Percentiles rank a stretch among this genome's conserved stretches.
Conservation (phyloP, 35 echinoderm and acorn worm genomes). For the Patiria miniata region DNA sequence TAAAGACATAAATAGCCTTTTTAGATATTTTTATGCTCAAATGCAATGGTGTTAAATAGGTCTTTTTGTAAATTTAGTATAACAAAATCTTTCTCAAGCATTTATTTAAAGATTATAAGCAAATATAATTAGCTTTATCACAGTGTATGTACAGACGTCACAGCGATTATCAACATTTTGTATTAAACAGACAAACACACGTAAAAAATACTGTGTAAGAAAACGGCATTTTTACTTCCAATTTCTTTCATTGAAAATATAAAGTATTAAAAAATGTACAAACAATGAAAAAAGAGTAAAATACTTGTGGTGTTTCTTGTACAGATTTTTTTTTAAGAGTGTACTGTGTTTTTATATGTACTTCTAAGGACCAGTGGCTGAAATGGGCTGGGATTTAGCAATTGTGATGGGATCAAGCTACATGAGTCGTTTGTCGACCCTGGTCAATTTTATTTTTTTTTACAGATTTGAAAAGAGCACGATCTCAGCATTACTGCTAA, state of each 20-base stretch:
- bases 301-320: too few species aligned
- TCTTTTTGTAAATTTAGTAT: neutral
- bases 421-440: too few species aligned
- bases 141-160: neutral
- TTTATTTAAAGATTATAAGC: conserved; percentile 21
- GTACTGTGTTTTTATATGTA: too few species aligned
- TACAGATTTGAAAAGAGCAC: too few species aligned
- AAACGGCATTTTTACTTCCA: conserved; percentile 3
- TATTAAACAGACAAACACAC: neutral
- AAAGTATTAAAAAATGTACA: conserved; percentile 19
- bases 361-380: too few species aligned
- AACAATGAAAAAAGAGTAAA: too few species aligned
- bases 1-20: neutral
- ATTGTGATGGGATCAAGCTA: too few species aligned
- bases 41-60: neutral
- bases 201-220: conserved; percentile 7
- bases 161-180: neutral
- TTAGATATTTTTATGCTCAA: conserved; percentile 6
- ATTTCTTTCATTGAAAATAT: conserved; percentile 12
- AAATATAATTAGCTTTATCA: neutral
- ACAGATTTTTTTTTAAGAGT: too few species aligned
- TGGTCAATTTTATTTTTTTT: too few species aligned
- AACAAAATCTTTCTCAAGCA: neutral
- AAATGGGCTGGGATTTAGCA: too few species aligned
- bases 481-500: too few species aligned